Conservation (phyloP, 2,797 vertebrate genomes). For the Capromys pilorides region DNA sequence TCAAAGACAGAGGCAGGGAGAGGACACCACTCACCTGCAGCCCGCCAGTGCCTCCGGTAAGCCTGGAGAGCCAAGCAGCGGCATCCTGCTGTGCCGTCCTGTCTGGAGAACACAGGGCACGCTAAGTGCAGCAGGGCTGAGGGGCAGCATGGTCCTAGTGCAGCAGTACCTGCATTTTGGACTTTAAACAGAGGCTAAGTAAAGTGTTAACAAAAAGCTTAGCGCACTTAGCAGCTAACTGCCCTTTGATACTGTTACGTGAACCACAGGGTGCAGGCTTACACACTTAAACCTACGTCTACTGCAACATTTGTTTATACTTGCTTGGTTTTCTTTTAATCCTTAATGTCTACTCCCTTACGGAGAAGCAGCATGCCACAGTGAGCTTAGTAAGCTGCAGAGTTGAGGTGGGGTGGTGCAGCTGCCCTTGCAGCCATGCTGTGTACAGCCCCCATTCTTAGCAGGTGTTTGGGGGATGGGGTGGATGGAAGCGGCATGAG, state of each 20-base stretch:
- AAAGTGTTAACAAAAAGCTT: background rate
- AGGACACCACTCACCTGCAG: conserved; percentile 82
- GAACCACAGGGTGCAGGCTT: background rate
- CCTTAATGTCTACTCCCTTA: background rate
- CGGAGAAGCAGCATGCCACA: background rate
- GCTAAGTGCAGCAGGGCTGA: background rate
- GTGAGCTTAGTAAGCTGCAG: background rate
- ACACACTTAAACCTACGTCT: background rate
- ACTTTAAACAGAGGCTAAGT: background rate
- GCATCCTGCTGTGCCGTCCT: too few relatives aligned
- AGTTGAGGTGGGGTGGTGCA: background rate
- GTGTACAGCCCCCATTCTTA: background rate
- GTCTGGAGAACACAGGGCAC: background rate
- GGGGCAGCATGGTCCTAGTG: too few relatives aligned
- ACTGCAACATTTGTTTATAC: background rate
- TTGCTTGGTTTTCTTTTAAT: background rate
- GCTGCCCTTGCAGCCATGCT: fast-evolving
- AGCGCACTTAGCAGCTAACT: background rate
- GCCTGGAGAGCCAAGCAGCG: conserved; percentile 28
- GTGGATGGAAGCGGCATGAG: fast-evolving
- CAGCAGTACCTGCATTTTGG: background rate
- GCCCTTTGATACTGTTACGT: background rate
- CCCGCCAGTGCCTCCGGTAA: conserved; percentile 82
- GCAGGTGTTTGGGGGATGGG: background rate
- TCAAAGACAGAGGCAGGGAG: conserved; percentile 86